Base-by-base conservation (phyloP, 2,888 invertebrate genomes). In the Xylocampa areola region DNA sequence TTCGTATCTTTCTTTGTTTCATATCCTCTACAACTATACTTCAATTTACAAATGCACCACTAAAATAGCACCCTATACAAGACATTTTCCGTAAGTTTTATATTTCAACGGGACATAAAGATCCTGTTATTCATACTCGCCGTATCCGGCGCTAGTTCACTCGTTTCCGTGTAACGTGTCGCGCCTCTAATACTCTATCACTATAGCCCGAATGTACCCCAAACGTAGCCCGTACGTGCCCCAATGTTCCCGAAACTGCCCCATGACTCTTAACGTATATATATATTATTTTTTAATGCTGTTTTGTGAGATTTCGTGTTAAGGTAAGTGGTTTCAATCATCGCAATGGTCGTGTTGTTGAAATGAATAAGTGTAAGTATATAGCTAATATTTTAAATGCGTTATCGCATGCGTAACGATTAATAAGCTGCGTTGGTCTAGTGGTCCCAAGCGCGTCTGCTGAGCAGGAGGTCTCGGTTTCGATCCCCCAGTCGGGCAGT, bases 101-200 rank as follows among this genome's bases (percentile, higher is more conserved):
- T 74, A 76, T 73, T 74, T 64, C 36, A 48, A 36, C 43, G 53
- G 62, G 62, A 60, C 72, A 68, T 71, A 74, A 76, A 73, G 58
- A 71, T 57, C 52, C 52, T 57, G 70, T 77, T 73, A 78, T 75
- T 79, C 73, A 80, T 77, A 64, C 65, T 54, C 45, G 52, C 17
- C 44, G 59, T 63, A 66, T 72, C 76, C 72, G 65, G 41, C 32
- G 52, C 55, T 67, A 60, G 69, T 71, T 74, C 43, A 7, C 55
- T 61, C 63, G 58, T 50, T 70, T 74, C 57, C 68, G 65, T 51
- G 45, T 47, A 47, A 67, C 55, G 50, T 61, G 47, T 37, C 43
- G 29, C 43, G 10, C 23, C n/a, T 13, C 25, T 59, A 44, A 62
- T 62, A 23, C 0, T 13, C 11, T n/a, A n/a, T n/a, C 30, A 32